These are phyloP conservation scores for Oedothorax gibbosus DNA, from an alignment of 1,140 invertebrate genomes.

Conservation along the genomic window DNA sequence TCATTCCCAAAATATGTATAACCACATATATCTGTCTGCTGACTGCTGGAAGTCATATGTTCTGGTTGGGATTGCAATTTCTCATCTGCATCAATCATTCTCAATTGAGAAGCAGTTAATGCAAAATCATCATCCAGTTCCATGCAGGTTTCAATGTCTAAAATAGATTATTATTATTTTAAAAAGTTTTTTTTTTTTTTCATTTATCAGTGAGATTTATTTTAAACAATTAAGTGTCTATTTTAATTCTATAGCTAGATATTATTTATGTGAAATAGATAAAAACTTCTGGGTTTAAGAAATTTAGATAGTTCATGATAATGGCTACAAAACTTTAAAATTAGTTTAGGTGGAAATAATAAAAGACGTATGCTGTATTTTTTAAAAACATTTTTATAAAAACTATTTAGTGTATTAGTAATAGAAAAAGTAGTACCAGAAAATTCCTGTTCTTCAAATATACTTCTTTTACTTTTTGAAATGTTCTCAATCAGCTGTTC, in stretches of 20 bases:
- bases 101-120: conserved; percentile 38
- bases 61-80: background rate
- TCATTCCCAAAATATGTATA: background rate
- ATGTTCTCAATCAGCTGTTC: background rate
- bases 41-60: background rate
- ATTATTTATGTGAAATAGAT: background rate
- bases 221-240: background rate
- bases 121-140: conserved; percentile 50
- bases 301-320: too few species aligned
- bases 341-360: too few species aligned
- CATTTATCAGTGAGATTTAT: background rate
- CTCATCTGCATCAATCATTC: conserved; percentile 44
- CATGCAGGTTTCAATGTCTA: conserved; percentile 26
- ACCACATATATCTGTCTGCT: conserved; percentile 27
- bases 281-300: background rate
- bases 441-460: background rate
- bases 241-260: background rate
- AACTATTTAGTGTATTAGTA: too few species aligned
- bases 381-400: too few species aligned
- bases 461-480: background rate
- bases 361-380: too few species aligned
- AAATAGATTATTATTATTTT: background rate
- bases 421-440: background rate
- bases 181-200: background rate
- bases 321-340: too few species aligned